These are phyloP conservation scores for Haemorhous mexicanus DNA, from an alignment of 2,113 vertebrate species.

Conservation along the genomic window DNA sequence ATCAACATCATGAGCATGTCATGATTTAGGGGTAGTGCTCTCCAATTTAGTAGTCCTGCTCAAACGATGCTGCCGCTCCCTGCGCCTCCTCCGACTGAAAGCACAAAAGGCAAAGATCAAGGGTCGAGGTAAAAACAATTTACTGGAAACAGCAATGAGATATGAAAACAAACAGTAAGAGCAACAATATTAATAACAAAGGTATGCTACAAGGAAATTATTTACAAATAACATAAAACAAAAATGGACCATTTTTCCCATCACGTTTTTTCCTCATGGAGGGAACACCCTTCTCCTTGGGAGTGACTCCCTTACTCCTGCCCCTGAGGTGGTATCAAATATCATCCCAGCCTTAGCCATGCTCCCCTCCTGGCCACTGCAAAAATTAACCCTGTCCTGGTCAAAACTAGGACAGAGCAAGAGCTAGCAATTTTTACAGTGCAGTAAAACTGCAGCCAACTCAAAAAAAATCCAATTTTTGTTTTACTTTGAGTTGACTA, in stretches of 20 bases:
- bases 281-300: background rate
- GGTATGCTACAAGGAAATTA: background rate
- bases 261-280: fast-evolving
- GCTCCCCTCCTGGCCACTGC: background rate
- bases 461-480: background rate
- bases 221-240: background rate
- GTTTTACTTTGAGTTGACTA: background rate
- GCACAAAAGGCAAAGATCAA: background rate
- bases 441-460: background rate
- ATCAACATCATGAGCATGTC: background rate
- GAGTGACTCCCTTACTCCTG: background rate
- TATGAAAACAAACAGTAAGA: fast-evolving
- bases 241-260: background rate
- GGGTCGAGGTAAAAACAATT: background rate
- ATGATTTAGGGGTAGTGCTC: background rate
- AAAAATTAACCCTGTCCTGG: background rate
- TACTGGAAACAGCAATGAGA: background rate
- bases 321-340: background rate
- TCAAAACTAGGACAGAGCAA: background rate
- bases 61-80: fast-evolving
- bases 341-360: background rate
- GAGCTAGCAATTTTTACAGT: background rate
- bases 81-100: background rate
- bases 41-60: background rate
- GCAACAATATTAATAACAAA: background rate